These are phyloP conservation scores for Sebastiscus tertius DNA, from an alignment of 2,797 vertebrate species.

Conservation along the genomic window DNA sequence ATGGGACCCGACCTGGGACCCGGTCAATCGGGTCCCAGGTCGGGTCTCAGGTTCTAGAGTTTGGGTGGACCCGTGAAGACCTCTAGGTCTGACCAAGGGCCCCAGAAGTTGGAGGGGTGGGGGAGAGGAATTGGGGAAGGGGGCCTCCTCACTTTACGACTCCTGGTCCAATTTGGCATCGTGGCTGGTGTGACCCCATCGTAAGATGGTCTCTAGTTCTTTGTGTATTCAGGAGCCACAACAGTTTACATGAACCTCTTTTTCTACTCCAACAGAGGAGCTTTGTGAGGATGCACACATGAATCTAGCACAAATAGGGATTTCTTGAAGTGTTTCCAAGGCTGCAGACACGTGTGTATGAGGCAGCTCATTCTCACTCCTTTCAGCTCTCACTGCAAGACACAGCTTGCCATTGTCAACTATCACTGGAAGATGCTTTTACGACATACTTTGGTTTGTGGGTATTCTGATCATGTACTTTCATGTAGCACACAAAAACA, in stretches of 20 bases:
- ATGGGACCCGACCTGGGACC: neutral
- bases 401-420: conserved; percentile 66
- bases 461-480: conserved; percentile 61
- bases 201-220: neutral
- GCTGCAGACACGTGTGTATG: conserved; percentile 54
- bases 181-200: neutral
- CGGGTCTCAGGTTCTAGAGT: neutral
- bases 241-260: neutral
- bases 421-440: conserved; percentile 45
- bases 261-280: neutral
- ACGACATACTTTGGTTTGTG: conserved; percentile 37
- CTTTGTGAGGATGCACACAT: conserved; percentile 40
- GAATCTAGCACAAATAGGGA: conserved; percentile 32
- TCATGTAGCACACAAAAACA: conserved; percentile 36
- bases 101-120: neutral
- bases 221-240: neutral
- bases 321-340: conserved; percentile 61
- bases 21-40: neutral
- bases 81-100: neutral
- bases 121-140: neutral
- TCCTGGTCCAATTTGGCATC: neutral
- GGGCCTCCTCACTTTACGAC: neutral
- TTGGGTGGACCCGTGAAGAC: neutral
- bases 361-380: conserved; percentile 45
- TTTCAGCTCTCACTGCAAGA: conserved; percentile 58